phyloP scores from a whole-genome alignment of 2,113 vertebrate genomes.

The Oreochromis aureus region DNA sequence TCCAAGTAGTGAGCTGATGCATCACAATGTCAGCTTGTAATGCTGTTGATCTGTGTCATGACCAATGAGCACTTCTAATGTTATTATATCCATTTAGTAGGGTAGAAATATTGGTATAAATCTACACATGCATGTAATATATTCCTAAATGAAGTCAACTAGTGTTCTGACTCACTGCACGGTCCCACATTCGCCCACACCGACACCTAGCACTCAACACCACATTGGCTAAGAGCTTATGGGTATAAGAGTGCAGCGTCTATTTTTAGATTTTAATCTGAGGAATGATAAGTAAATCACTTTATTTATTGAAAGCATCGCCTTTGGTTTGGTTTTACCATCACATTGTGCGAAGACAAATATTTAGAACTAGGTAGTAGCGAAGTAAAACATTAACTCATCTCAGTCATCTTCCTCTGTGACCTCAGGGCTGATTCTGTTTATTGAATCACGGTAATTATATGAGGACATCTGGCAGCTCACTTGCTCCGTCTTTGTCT shows the following conservation, averaged over 20 bases:
- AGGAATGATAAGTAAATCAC: neutral
- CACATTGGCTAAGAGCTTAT: neutral
- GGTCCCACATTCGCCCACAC: neutral
- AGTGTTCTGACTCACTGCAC: neutral
- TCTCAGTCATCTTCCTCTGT: neutral
- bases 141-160: neutral
- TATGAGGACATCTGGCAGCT: neutral
- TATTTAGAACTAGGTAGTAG: neutral
- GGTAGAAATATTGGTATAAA: neutral
- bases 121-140: neutral
- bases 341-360: neutral
- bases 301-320: neutral
- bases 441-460: neutral
- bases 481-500: neutral
- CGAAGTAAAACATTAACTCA: neutral
- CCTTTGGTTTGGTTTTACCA: neutral
- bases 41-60: neutral
- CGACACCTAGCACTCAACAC: conserved; percentile 43
- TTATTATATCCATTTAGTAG: neutral
- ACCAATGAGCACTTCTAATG: neutral
- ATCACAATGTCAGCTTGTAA: neutral
- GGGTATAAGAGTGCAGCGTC: neutral
- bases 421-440: neutral
- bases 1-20: neutral
- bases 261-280: conserved; percentile 8